Conservation (phyloP, 2,888 invertebrate genomes). For the Ophion ellenae region DNA sequence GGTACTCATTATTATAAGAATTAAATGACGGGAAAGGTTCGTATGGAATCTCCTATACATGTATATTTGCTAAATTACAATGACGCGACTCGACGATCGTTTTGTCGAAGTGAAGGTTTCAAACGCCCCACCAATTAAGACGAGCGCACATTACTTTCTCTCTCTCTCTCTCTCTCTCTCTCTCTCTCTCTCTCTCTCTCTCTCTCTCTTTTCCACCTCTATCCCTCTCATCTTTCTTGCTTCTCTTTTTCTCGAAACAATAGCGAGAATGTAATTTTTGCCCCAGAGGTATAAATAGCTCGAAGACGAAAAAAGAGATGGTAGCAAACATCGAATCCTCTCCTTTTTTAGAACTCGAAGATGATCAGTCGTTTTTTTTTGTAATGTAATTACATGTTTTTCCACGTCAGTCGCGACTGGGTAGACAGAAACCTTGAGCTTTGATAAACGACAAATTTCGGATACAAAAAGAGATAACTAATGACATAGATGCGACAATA, state of each 20-base stretch:
- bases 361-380: slow-evolving; percentile 21
- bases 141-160: slow-evolving; percentile 38
- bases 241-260: slow-evolving; percentile 46
- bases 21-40: background rate
- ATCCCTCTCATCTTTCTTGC: background rate
- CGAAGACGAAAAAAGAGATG: slow-evolving; percentile 15
- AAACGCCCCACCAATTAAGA: slow-evolving; percentile 61
- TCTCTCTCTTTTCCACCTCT: background rate
- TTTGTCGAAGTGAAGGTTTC: slow-evolving; percentile 57
- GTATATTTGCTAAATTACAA: slow-evolving; percentile 70
- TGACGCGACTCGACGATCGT: slow-evolving; percentile 67
- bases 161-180: slow-evolving; percentile 6
- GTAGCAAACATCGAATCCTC: slow-evolving; percentile 47
- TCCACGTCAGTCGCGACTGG: background rate
- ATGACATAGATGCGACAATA: too few relatives aligned
- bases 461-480: too few relatives aligned
- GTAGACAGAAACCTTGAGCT: slow-evolving; percentile 1
- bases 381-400: slow-evolving; percentile 12
- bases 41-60: slow-evolving; percentile 16
- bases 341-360: slow-evolving; percentile 16
- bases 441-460: background rate
- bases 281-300: slow-evolving; percentile 10
- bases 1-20: background rate
- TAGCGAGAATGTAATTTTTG: slow-evolving; percentile 44
- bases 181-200: slow-evolving; percentile 5